Percentiles rank a stretch among this genome's conserved stretches.
These are phyloP conservation scores for Aleiodes testaceus DNA, from an alignment of 2,888 invertebrate genomes.

Conservation along the genomic window DNA sequence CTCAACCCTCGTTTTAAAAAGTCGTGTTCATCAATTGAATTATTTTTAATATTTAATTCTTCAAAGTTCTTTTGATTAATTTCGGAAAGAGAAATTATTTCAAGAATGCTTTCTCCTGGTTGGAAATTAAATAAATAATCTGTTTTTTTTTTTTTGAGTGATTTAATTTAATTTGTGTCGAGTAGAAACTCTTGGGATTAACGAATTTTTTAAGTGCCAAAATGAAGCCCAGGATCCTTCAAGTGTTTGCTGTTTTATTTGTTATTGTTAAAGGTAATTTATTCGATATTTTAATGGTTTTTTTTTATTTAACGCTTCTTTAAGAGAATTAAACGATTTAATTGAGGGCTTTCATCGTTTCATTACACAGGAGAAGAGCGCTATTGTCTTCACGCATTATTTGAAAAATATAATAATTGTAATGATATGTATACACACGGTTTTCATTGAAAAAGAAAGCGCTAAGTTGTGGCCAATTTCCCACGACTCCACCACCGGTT, in stretches of 20 bases:
- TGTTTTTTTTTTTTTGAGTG: neutral
- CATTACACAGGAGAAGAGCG: no score
- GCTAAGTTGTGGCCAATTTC: slow-evolving; percentile 57
- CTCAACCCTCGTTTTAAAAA: slow-evolving; percentile 37
- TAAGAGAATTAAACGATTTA: neutral
- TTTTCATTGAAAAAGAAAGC: slow-evolving; percentile 37
- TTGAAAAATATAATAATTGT: neutral
- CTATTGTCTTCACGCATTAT: no score
- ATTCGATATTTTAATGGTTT: neutral
- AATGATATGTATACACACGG: neutral
- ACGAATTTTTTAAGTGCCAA: slow-evolving; percentile 9
- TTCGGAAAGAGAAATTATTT: no score
- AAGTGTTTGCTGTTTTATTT: neutral
- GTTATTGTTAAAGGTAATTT: slow-evolving; percentile 15
- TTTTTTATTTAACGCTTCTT: neutral
- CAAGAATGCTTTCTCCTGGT: no score
- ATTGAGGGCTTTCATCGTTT: no score
- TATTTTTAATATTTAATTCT: neutral
- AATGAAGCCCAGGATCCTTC: neutral
- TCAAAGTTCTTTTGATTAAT: no score
- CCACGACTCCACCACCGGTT: slow-evolving; percentile 58
- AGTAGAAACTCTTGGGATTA: neutral
- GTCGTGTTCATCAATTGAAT: slow-evolving; percentile 7
- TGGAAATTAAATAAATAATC: no score
- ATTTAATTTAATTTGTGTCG: slow-evolving; percentile 1